Evolutionary conservation across 2,113 vertebrate genomes (phyloP).

Genomic region (Hemibates koningsi): DNA sequence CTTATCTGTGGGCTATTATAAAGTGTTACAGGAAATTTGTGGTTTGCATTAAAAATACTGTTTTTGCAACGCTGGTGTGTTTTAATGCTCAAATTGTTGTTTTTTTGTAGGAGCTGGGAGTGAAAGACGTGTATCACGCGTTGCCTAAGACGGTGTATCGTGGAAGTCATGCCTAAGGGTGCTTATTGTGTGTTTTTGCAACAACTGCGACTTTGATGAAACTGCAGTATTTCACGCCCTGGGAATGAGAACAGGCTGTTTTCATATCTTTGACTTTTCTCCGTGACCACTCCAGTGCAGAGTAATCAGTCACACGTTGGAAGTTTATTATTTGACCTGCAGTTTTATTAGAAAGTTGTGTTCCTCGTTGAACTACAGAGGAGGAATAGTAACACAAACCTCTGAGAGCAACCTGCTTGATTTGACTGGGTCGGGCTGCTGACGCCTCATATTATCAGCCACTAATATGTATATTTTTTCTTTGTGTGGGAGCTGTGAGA

Average conservation of each 20-base stretch:
- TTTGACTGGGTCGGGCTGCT: background rate
- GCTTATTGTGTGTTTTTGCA: background rate
- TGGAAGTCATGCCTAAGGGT: background rate
- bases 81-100: background rate
- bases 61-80: background rate
- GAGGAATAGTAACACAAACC: background rate
- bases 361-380: background rate
- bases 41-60: background rate
- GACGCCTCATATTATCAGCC: background rate
- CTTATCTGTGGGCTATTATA: background rate
- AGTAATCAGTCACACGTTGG: background rate
- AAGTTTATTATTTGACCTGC: background rate
- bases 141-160: background rate
- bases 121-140: background rate
- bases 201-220: background rate
- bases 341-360: background rate
- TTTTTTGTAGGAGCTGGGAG: fast-evolving
- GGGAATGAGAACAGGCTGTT: background rate
- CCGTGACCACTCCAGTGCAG: background rate
- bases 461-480: background rate
- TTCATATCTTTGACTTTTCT: background rate
- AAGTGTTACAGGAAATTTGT: background rate
- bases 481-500: background rate
- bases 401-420: background rate
- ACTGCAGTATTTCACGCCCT: background rate